Base-by-base conservation (phyloP, 2,888 invertebrate species). In the Rotaria magnacalcarata region DNA sequence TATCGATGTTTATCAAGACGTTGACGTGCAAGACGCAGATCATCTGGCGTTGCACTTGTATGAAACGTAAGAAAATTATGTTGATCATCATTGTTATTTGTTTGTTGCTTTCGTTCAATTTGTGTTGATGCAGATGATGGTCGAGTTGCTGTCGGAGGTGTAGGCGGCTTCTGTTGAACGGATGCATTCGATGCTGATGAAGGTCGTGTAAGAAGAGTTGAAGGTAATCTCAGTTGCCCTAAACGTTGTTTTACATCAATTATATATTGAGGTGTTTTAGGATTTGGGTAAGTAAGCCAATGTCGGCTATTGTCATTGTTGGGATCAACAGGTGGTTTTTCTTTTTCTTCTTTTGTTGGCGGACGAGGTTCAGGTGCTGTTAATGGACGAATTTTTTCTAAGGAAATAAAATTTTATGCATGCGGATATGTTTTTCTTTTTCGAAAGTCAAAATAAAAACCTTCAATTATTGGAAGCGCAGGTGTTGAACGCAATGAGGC, bases 1-100 rank as follows among this genome's bases (percentile, higher is more conserved):
- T 80, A 80, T 47, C 80, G 80, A 47, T 80, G 10, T 80, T 80
- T 80, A 47, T 47, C 47, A n/a, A 80, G 8, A 47, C 80, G 80
- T 47, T 43, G 24, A 24, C 80, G 80, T 5, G 10, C 5, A 80
- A 47, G 11, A 2, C 80, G 80, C 19, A 80, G n/a, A 21, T 80
- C 80, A 14, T 47, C 43, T 24, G 80, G 80, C 24, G 80, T 80
- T 80, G 47, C 47, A 47, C 3, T 10, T 10, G 14, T 14, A 24
- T 47, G 14, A 47, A n/a, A 80, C n/a, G 24, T 80, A n/a, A 80
- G n/a, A 47, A 80, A 80, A 80, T 47, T 5, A 43, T 75, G 75
- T 21, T 75, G 47, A 47, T 47, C 10, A 10, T 24, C 47, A n/a
- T 47, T 10, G 10, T 24, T 24, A n/a, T 43, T 21, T 16, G 67